Evolutionary conservation across 2,888 invertebrate species (phyloP), one percentile per base, ranked within the genome.

Genomic region (Microctonus aethiopoides): DNA sequence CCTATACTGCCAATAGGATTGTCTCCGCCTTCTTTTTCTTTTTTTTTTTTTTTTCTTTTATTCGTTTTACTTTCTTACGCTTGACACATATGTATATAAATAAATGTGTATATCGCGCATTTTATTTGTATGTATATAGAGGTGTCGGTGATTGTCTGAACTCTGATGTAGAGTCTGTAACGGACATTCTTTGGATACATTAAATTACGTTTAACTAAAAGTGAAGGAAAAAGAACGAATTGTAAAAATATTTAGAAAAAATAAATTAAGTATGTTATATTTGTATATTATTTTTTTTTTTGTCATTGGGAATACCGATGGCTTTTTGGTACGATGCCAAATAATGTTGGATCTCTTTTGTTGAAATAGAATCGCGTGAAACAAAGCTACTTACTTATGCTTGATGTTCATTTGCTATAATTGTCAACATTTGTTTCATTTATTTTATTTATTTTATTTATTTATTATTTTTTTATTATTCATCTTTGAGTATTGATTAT

Each of bases 1-100:
- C 57, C 32, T 57, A 56, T 11, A n/a, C n/a, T 56, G 13, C 32
- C 57, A 57, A 57, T 57, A 16, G n/a, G n/a, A 57, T 57, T 57
- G 57, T 57, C 26, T 57, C 57, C 32, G 29, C 26, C 16, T 32
- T 26, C 13, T 20, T n/a, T 46, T 20, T 20, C 24, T 52, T 5
- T 16, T 13, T 29, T 24, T 26, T 29, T 26, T 56, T n/a, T 29
- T 29, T 29, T n/a, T n/a, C n/a, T 9, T 51, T 2, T 51, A n/a
- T 13, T 51, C 6, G 11, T 24, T 11, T n/a, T 29, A 24, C 13
- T n/a, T n/a, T 26, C 13, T 26, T 29, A n/a, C 24, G n/a, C 13
- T 56, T 26, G 13, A 13, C 6, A 56, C 26, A 56, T 24, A 13
- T 56, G n/a, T 13, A 26, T 9, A 22, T 26, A 22, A 22, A 0